These are phyloP conservation scores for Cheilosia grossa DNA, from an alignment of 2,888 invertebrate species.

Conservation along the genomic window DNA sequence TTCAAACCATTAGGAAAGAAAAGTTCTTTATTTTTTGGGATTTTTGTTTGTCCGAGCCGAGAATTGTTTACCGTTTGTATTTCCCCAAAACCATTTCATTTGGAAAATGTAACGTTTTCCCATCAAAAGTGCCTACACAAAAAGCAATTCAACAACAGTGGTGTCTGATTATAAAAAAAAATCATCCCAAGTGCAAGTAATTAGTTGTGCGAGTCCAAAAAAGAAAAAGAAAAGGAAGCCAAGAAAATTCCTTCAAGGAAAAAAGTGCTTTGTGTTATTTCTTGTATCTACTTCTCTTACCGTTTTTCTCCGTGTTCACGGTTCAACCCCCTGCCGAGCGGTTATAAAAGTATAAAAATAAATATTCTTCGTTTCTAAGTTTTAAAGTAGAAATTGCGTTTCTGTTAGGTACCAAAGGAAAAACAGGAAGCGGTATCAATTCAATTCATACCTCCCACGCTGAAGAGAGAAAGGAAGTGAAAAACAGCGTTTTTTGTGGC, in stretches of 20 bases:
- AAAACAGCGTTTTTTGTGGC: conserved; percentile 32
- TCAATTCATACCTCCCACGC: conserved; percentile 44
- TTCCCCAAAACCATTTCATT: conserved; percentile 11
- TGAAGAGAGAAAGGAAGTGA: conserved; percentile 2
- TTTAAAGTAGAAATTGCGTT: conserved; percentile 25
- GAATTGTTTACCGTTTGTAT: conserved; percentile 2
- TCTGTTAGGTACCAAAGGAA: conserved; percentile 1
- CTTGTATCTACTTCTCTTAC: conserved; percentile 9
- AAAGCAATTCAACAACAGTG: conserved; percentile 12
- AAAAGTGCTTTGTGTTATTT: conserved; percentile 67
- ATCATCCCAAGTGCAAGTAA: conserved; percentile 46
- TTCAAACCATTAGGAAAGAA: conserved; percentile 54
- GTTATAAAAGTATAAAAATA: conserved; percentile 1
- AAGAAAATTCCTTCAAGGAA: conserved; percentile 60
- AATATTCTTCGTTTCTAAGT: conserved; percentile 2
- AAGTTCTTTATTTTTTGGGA: conserved; percentile 46
- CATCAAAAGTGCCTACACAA: conserved; percentile 22
- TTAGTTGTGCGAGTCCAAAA: conserved; percentile 24
- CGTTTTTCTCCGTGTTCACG: conserved; percentile 17
- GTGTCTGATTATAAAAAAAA: conserved; percentile 42
- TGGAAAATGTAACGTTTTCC: conserved; percentile 14
- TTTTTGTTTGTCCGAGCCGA: conserved; percentile 57
- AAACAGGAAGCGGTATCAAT: conserved; percentile 19
- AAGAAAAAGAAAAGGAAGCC: conserved; percentile 54
- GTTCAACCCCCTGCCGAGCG: conserved; percentile 57